A percentile compares a stretch with the other conserved stretches of the same genome.
phyloP scores from a whole-genome alignment of 2,113 vertebrate species.

The Dicaeum eximium region DNA sequence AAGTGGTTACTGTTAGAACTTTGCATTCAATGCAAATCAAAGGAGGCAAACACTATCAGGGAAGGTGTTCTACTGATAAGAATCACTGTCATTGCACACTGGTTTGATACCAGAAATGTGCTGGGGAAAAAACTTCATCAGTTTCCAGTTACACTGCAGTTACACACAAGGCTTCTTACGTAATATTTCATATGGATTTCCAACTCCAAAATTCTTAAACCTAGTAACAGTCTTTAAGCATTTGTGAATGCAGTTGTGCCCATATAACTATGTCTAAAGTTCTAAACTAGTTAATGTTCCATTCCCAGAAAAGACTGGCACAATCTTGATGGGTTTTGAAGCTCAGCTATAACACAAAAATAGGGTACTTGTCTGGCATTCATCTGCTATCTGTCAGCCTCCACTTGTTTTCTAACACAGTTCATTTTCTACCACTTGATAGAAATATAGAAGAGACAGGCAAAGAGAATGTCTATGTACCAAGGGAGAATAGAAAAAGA shows the following conservation, averaged over 20 bases:
- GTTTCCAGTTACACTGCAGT: not conserved
- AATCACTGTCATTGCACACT: not conserved
- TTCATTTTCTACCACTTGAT: conserved; percentile 38
- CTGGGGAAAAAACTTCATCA: not conserved
- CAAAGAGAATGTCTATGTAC: not conserved
- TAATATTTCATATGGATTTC: not conserved
- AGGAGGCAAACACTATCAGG: not conserved
- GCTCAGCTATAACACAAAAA: not conserved
- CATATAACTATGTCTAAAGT: not conserved
- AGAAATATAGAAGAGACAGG: conserved; percentile 17
- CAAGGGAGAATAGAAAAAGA: not conserved
- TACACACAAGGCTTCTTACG: not conserved
- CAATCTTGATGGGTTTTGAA: conserved; percentile 3
- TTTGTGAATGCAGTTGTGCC: not conserved
- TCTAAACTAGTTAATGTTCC: not conserved
- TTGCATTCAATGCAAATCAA: not conserved
- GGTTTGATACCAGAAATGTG: not conserved
- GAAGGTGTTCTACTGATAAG: not conserved
- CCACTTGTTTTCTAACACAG: conserved; percentile 4
- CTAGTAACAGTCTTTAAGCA: not conserved
- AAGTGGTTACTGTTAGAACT: not conserved
- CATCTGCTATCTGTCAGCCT: conserved; percentile 19
- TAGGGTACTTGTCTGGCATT: conserved; percentile 2
- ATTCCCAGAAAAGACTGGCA: not conserved
- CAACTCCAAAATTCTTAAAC: not conserved